Evolutionary conservation across 2,113 vertebrate species (phyloP).

Genomic region (Engraulis encrasicolus): DNA sequence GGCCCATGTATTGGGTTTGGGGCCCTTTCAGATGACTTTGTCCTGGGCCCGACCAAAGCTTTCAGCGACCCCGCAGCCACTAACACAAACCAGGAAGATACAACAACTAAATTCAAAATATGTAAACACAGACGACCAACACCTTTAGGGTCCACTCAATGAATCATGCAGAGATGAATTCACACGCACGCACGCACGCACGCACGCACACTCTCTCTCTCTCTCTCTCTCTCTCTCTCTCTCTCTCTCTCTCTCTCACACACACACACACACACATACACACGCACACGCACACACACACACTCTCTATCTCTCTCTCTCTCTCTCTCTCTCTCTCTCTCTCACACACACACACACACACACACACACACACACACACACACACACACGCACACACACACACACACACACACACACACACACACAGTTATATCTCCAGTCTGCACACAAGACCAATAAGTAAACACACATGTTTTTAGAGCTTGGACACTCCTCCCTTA

Average conservation of each 20-base stretch:
- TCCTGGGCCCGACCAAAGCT: too few species aligned
- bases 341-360: not conserved
- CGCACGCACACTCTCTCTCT: slow-evolving; percentile 25
- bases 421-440: not conserved
- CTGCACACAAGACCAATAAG: slow-evolving; percentile 3
- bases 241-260: too few species aligned
- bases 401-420: not conserved
- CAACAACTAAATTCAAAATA: not conserved
- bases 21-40: too few species aligned
- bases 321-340: slow-evolving; percentile 39
- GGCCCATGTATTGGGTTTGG: too few species aligned
- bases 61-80: too few species aligned
- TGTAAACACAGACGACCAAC: too few species aligned
- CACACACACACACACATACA: slow-evolving; percentile 38
- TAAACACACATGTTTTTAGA: slow-evolving; percentile 1
- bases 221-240: too few species aligned
- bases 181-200: not conserved
- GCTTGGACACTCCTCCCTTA: not conserved
- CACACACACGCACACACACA: slow-evolving; percentile 28
- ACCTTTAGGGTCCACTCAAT: too few species aligned
- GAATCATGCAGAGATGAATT: too few species aligned
- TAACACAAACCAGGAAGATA: not conserved
- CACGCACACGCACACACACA: slow-evolving; percentile 33
- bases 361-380: slow-evolving; percentile 30
- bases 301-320: too few species aligned